A percentile compares a stretch with the other conserved stretches of the same genome.
These are phyloP conservation scores for Ophioderma brevispina DNA, from an alignment of 35 echinoderm and acorn worm species.

Conservation along the genomic window DNA sequence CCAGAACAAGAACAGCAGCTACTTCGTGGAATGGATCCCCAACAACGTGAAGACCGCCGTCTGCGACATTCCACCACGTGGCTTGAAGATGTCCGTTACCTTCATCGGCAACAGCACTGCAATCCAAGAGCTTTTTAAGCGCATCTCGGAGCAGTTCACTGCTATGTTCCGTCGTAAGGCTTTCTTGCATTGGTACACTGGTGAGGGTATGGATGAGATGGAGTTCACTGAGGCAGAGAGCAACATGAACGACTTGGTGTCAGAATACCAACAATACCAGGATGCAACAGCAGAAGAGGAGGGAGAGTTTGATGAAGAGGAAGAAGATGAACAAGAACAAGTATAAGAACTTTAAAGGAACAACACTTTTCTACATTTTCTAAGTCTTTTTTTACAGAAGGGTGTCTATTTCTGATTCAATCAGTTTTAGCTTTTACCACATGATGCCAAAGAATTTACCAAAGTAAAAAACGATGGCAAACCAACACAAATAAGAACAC, in stretches of 20 bases:
- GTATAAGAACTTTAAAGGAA: no score
- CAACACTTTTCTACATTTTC: no score
- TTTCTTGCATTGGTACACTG: conserved; percentile 99
- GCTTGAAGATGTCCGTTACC: conserved; percentile 82
- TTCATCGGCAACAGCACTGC: conserved; percentile 92
- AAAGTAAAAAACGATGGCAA: no score
- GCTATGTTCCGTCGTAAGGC: conserved; percentile 95
- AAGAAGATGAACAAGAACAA: no score
- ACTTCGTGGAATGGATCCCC: conserved; percentile 97
- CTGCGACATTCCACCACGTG: conserved; percentile 85
- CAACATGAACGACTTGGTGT: conserved; percentile 88
- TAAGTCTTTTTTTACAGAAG: no score
- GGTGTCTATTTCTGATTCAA: no score
- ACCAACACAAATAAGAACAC: no score
- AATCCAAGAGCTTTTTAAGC: conserved; percentile 91
- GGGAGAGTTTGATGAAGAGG: no score
- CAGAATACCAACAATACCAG: conserved; percentile 98
- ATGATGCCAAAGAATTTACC: no score
- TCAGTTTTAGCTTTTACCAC: no score
- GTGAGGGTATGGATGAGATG: conserved; percentile 99
- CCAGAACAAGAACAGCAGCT: conserved; percentile 99
- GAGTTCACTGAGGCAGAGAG: conserved; percentile 97
- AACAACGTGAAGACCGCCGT: conserved; percentile 86
- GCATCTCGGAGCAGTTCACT: conserved; percentile 91
- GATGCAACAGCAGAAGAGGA: conserved; percentile 94